Evolutionary conservation across 2,888 invertebrate genomes (phyloP), one percentile per base, ranked within the genome.

Genomic region (Mythimna ferrago): DNA sequence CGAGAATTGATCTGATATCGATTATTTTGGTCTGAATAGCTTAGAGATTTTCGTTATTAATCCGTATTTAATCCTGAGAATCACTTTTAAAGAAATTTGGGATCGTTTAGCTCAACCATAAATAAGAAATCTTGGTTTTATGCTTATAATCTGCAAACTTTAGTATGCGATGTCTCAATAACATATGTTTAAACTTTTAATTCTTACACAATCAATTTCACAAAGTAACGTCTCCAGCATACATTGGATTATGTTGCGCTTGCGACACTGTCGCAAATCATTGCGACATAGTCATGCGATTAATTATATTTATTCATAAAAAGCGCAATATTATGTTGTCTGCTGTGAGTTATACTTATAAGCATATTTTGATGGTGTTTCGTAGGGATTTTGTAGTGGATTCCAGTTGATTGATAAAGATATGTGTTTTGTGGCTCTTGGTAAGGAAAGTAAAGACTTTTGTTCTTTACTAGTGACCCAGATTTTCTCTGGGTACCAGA

Each of bases 131-230:
- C 32, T 66, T 57, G 35, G 35, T 16, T 6, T 16, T 35, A 14
- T 54, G 21, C 14, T n/a, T 51, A 62, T 68, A 53, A 72, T 66
- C 44, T 32, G 65, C 35, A 1, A 71, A 62, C 19, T 78, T 70
- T 64, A 66, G 58, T 74, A 26, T 26, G 11, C 60, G 61, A 60
- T 44, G 56, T 72, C 66, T 71, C 44, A 74, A 78, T 73, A 73
- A 69, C 61, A 71, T 64, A 67, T 54, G 54, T 63, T 57, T 65
- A 16, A 78, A 66, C 65, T 54, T 71, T 19, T 57, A 77, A 78
- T 68, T 64, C 76, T 84, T 84, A 66, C 82, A 78, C 75, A 84
- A 81, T 53, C 32, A 70, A 64, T 71, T 66, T 62, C 78, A 81
- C 61, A 62, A 80, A 76, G 53, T 41, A 51, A 61, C 57, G 11